Percentiles rank a stretch among this genome's conserved stretches.
Evolutionary conservation across 2,113 vertebrate genomes (phyloP).

Genomic region (Ranitomeya variabilis): DNA sequence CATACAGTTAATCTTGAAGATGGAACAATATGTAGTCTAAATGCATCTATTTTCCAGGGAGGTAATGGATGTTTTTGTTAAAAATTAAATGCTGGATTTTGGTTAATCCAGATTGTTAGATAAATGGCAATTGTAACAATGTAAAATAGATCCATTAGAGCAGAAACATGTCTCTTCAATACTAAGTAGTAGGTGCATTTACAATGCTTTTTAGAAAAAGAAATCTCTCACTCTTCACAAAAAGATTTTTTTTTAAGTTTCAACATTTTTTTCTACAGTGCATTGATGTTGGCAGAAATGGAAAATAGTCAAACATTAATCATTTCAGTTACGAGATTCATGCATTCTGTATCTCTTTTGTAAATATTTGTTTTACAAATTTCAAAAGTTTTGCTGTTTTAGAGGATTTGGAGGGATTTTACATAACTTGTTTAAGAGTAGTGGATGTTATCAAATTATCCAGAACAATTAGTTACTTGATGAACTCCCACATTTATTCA

Average conservation of each 20-base stretch:
- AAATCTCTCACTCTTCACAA: neutral
- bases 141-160: constrained; percentile 31
- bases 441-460: too few relatives aligned
- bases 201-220: neutral
- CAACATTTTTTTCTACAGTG: neutral
- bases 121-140: constrained; percentile 25
- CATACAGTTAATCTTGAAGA: constrained; percentile 32
- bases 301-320: neutral
- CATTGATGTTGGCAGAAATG: neutral
- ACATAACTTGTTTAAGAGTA: too few relatives aligned
- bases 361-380: neutral
- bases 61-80: constrained; percentile 52
- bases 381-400: neutral
- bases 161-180: neutral
- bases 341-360: neutral
- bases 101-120: constrained; percentile 28
- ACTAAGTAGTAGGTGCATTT: neutral
- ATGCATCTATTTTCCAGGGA: constrained; percentile 18
- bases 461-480: too few relatives aligned
- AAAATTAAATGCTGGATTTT: constrained; percentile 41
- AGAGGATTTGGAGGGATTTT: too few relatives aligned
- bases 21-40: constrained; percentile 44
- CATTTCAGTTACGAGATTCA: neutral
- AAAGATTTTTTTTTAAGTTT: neutral
- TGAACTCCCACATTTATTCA: too few relatives aligned